Evolutionary conservation across 2,113 vertebrate genomes (phyloP), one percentile per base, ranked within the genome.

Genomic region (Prunella himalayana): DNA sequence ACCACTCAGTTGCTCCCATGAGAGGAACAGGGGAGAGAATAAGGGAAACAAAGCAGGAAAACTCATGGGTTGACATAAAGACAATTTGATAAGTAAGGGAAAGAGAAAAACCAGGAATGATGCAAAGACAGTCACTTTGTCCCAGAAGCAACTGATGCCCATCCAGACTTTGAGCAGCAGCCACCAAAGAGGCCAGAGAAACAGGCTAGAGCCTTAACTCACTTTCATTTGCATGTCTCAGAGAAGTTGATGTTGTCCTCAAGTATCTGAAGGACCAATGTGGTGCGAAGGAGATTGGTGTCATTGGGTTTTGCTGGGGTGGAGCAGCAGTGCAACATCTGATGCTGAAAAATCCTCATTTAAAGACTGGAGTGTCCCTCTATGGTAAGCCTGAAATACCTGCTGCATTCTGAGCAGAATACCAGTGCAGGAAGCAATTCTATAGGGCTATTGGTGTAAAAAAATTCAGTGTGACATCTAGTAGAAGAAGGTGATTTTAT

Each of bases 221-320:
- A 21, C 42, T 80, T 83, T 88, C 68, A 16, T 95, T 95, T 92
- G 16, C 28, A 15, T 80, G 19, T 94, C 45, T 79, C 70, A 99
- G 99, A 91, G 99, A 99, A 94, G 91, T 98, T 3, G 98, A 98
- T 60, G 98, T 94, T 1, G 72, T 98, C 72, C 39, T 99, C 93
- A 98, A 88, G 93, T 99, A 98, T 80, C 97, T 99, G 87, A 99
- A 97, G 61, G 96, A 98, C 31, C 97, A 98, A 16, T 99, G 98
- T 39, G 97, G 97, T 3, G 98, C 88, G 6, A 98, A 97, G 92
- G 97, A 79, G 44, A 94, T 99, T 2, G 99, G 98, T n/a, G 96
- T 96, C 3, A 95, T 99, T 89, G 99, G 99, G 23, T 99, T 99
- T 97, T 99, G 99, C 97, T 99, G 99, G 99, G 99, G 99, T 39